Evolutionary conservation across 92 coral and sea anemone genomes (phyloP).

Genomic region (Palythoa grandis): DNA sequence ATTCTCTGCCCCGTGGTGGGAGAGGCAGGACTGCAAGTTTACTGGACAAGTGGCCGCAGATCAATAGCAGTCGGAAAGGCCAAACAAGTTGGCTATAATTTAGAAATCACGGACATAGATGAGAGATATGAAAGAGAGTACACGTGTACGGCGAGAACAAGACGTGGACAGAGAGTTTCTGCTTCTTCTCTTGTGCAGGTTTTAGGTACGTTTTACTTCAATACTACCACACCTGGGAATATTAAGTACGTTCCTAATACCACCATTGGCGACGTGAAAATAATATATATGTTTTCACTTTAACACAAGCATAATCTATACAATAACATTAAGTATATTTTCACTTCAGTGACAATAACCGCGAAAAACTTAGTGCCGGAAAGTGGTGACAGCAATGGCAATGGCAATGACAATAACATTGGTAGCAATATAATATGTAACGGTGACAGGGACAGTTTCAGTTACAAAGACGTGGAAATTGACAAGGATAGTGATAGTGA

Average conservation of each 20-base stretch:
- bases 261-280: constrained; percentile 28
- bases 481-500: too few relatives aligned
- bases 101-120: constrained; percentile 70
- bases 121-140: constrained; percentile 67
- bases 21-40: constrained; percentile 59
- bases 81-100: constrained; percentile 65
- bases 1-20: constrained; percentile 82
- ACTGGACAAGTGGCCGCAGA: constrained; percentile 71
- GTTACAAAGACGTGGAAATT: too few relatives aligned
- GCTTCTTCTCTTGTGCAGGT: constrained; percentile 66
- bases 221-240: neutral
- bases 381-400: too few relatives aligned
- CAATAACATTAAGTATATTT: neutral
- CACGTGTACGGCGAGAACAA: constrained; percentile 65
- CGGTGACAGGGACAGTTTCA: too few relatives aligned
- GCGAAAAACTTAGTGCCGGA: neutral
- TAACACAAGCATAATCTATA: neutral
- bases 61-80: constrained; percentile 73
- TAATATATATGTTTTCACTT: constrained; percentile 50
- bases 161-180: constrained; percentile 40
- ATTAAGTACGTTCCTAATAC: neutral
- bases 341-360: neutral
- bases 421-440: too few relatives aligned
- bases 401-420: too few relatives aligned
- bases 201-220: constrained; percentile 49